phyloP scores from a whole-genome alignment of 2,113 vertebrate species.

The Apteryx mantelli region DNA sequence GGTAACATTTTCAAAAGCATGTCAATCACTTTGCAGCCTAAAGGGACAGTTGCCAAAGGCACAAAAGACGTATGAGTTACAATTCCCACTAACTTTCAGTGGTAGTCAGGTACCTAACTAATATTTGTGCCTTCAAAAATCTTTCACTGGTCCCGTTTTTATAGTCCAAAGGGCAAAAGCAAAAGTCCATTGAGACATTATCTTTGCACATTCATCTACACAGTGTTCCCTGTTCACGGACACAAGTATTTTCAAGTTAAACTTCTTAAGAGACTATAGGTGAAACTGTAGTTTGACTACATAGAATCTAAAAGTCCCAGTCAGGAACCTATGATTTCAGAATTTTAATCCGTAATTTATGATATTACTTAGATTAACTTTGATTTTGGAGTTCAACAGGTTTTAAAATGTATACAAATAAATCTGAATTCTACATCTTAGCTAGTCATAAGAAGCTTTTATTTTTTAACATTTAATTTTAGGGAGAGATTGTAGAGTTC shows the following conservation, averaged over 20 bases:
- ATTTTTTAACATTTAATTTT: neutral
- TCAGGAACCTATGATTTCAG: neutral
- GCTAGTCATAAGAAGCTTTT: neutral
- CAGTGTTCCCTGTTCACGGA: neutral
- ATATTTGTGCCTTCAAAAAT: neutral
- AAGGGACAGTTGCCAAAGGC: neutral
- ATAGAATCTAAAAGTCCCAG: neutral
- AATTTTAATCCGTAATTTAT: neutral
- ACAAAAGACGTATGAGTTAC: neutral
- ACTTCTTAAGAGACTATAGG: neutral
- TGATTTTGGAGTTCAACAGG: neutral
- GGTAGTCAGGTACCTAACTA: neutral
- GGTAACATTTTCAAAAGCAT: neutral
- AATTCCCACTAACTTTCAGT: neutral
- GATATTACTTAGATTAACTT: neutral
- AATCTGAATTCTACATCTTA: neutral
- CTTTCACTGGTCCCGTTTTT: neutral
- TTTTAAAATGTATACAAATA: neutral
- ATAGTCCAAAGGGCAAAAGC: neutral
- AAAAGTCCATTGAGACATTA: neutral
- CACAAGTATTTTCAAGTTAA: neutral
- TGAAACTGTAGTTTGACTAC: neutral
- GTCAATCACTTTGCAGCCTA: neutral
- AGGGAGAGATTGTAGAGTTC: neutral
- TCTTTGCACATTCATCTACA: neutral